These are phyloP conservation scores for Solea senegalensis DNA, from an alignment of 2,113 vertebrate genomes.

Conservation along the genomic window DNA sequence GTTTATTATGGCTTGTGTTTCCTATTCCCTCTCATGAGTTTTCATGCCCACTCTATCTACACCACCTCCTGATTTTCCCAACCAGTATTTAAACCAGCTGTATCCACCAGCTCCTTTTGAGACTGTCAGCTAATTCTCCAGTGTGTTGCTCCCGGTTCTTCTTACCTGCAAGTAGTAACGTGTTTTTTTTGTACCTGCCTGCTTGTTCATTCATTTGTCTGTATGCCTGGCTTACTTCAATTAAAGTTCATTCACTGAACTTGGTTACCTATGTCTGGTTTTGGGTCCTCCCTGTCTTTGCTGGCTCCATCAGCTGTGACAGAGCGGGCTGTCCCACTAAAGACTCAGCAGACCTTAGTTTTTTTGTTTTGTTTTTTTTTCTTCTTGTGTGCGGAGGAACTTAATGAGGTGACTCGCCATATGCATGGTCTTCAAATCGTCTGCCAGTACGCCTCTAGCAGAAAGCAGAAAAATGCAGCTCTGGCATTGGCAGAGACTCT, in stretches of 20 bases:
- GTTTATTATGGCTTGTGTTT: neutral
- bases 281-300: neutral
- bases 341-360: neutral
- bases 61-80: neutral
- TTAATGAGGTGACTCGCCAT: neutral
- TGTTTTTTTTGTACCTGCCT: neutral
- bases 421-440: slow-evolving; percentile 6
- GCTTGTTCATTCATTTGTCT: neutral
- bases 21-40: neutral
- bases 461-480: slow-evolving; percentile 1
- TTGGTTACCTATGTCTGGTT: neutral
- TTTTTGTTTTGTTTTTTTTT: neutral
- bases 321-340: neutral
- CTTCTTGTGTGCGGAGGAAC: neutral
- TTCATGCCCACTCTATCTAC: too few species aligned
- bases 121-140: neutral
- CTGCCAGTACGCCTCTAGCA: neutral
- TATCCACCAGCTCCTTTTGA: neutral
- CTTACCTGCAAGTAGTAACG: neutral
- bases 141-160: neutral
- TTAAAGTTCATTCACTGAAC: neutral
- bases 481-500: neutral
- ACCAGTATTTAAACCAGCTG: neutral
- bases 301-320: neutral
- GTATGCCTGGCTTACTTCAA: neutral